Evolutionary conservation across 2,113 vertebrate species (phyloP).

Genomic region (Echinops telfairi): DNA sequence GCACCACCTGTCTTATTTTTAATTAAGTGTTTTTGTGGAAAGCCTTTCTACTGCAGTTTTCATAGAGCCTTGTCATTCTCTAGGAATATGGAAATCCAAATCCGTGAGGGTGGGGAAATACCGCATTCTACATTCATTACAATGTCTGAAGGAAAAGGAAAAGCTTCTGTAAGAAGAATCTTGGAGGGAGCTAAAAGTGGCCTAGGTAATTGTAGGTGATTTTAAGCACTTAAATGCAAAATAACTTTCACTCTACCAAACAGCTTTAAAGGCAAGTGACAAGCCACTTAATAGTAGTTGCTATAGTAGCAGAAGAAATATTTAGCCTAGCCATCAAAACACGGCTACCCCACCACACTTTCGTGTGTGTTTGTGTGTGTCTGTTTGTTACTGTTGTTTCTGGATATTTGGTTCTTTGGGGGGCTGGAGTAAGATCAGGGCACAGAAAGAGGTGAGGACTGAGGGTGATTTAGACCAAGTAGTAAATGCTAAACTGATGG

Average conservation of each 20-base stretch:
- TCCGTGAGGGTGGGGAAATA: constrained; percentile 37
- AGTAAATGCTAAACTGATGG: background rate
- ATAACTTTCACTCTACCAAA: constrained; percentile 65
- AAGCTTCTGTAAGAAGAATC: constrained; percentile 50
- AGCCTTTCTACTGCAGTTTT: constrained; percentile 37
- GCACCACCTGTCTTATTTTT: constrained; percentile 49
- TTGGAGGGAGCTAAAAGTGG: constrained; percentile 51
- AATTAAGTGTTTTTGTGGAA: constrained; percentile 51
- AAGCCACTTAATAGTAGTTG: constrained; percentile 56
- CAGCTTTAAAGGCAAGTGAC: constrained; percentile 45
- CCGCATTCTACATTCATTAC: background rate
- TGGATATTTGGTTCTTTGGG: constrained; percentile 55
- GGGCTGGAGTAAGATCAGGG: background rate
- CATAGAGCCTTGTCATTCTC: constrained; percentile 57
- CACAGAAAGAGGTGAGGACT: constrained; percentile 22
- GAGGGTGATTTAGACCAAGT: constrained; percentile 31
- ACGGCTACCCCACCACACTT: background rate
- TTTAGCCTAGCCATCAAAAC: constrained; percentile 48
- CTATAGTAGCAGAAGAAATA: constrained; percentile 70
- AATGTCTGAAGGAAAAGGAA: constrained; percentile 49
- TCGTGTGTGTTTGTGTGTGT: background rate
- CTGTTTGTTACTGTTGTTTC: background rate
- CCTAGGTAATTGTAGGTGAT: constrained; percentile 62
- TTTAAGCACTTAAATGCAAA: constrained; percentile 67
- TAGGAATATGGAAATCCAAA: constrained; percentile 56